Evolutionary conservation across 2,113 vertebrate species (phyloP), one percentile per base, ranked within the genome.

Genomic region (Lethenteron camtschaticum): DNA sequence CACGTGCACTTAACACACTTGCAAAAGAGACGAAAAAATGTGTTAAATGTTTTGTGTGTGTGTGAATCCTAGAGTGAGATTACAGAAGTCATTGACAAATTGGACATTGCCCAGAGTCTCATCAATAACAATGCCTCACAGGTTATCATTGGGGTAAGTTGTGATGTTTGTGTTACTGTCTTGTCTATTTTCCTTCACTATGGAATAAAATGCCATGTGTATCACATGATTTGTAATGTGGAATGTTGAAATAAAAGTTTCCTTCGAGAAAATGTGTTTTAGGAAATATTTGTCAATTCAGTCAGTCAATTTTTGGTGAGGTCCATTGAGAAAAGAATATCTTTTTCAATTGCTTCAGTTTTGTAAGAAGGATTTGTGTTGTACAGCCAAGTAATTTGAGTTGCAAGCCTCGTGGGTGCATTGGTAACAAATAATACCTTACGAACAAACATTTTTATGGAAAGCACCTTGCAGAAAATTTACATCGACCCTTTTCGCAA

Each of bases 61-160:
- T 73, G 71, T 76, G 8, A 71, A 73, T 71, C 77, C 11, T 73
- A 97, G 91, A 78, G 78, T 68, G 86, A 83, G 79, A 80, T 92
- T 69, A 71, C 74, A 63, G 77, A 76, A 11, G 78, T 85, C 68
- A 74, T 95, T 11, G 57, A 73, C 0, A 76, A 80, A 71, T 78
- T 94, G 72, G 82, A 90, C 70, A 75, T 79, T 56, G 84, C 86
- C 11, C 89, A 97, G 78, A 68, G 76, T 70, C 85, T 94, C 71
- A 81, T 95, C 75, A 84, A 79, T 73, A 78, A 82, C 10, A 86
- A 85, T 1, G 80, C 83, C 66, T 81, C 86, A 13, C 74, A 74
- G 9, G 69, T 90, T 74, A 79, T 90, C 74, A 75, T 79, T 12
- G 78, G 78, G 82, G 94, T 95, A 80, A 76, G 74, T 68, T 70